Evolutionary conservation across 2,888 invertebrate genomes (phyloP).

Genomic region (Athripsodes cinereus): DNA sequence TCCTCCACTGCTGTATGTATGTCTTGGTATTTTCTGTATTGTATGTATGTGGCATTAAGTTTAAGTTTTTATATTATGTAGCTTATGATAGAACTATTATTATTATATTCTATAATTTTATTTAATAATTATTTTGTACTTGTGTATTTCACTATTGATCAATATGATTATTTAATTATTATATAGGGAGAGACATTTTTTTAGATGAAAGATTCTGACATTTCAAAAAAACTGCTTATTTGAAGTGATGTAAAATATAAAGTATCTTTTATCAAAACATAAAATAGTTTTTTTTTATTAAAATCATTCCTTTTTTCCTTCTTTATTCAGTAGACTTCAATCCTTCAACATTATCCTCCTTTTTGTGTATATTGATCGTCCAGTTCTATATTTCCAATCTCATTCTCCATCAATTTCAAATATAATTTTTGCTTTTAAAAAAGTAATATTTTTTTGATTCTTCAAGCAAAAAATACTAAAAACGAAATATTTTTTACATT

Average conservation of each 20-base stretch:
- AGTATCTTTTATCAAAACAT: slow-evolving; percentile 24
- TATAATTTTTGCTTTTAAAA: no score
- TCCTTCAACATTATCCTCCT: no score
- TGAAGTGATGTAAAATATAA: slow-evolving; percentile 28
- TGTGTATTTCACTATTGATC: slow-evolving; percentile 28
- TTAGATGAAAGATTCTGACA: slow-evolving; percentile 19
- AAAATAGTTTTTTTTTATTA: neutral
- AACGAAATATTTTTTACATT: no score
- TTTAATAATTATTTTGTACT: slow-evolving; percentile 26
- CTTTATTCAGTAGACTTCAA: no score
- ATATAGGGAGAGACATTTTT: neutral
- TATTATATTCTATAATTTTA: slow-evolving; percentile 16
- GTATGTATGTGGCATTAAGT: slow-evolving; percentile 29
- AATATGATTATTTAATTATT: slow-evolving; percentile 26
- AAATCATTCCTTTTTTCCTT: neutral
- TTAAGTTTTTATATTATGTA: slow-evolving; percentile 17
- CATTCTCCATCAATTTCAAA: no score
- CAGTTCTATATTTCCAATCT: no score
- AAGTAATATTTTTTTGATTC: no score
- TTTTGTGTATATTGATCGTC: no score
- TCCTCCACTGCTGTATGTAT: no score
- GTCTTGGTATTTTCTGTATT: no score
- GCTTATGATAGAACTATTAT: no score
- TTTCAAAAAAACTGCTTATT: slow-evolving; percentile 24
- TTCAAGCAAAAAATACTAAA: no score